A percentile compares a stretch with the other conserved stretches of the same genome.
phyloP scores from a whole-genome alignment of 2,113 vertebrate species.

The Bufo gargarizans region DNA sequence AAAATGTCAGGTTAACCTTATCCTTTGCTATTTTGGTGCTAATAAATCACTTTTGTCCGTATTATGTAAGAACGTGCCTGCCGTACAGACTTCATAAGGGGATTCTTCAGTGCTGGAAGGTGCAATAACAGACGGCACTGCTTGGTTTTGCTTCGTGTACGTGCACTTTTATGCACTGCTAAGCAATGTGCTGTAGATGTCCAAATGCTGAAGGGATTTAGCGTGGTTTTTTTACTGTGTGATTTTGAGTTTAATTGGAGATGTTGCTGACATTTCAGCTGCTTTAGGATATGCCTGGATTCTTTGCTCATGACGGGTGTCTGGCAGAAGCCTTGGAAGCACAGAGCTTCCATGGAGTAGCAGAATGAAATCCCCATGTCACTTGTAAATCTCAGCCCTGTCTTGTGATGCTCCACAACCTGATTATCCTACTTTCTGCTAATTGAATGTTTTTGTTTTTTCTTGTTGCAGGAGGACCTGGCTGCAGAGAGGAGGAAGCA shows the following conservation, averaged over 20 bases:
- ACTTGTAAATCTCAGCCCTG: slow-evolving; percentile 17
- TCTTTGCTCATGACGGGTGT: background rate
- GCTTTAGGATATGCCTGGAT: slow-evolving; percentile 39
- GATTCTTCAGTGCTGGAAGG: background rate
- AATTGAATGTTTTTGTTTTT: background rate
- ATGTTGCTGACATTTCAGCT: slow-evolving; percentile 41
- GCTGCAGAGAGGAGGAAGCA: slow-evolving; percentile 76
- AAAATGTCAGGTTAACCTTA: background rate
- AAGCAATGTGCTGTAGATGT: slow-evolving; percentile 13
- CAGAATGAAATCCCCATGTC: slow-evolving; percentile 29
- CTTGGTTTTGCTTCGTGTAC: background rate
- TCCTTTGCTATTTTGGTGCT: background rate
- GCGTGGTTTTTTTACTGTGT: slow-evolving; percentile 3
- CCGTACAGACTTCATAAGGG: background rate
- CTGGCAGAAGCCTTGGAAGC: slow-evolving; percentile 27
- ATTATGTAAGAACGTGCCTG: background rate
- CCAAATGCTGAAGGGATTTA: slow-evolving; percentile 33
- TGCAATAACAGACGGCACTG: background rate
- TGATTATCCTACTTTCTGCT: slow-evolving; percentile 37
- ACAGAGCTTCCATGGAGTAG: slow-evolving; percentile 46
- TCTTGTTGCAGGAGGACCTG: slow-evolving; percentile 72
- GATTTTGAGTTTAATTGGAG: slow-evolving; percentile 42
- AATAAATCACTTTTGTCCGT: background rate
- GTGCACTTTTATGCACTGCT: background rate
- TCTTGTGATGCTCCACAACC: slow-evolving; percentile 28